Percentiles rank a stretch among this genome's conserved stretches.
Evolutionary conservation across 2,113 vertebrate genomes (phyloP).

Genomic region (Callopanchax toddi): DNA sequence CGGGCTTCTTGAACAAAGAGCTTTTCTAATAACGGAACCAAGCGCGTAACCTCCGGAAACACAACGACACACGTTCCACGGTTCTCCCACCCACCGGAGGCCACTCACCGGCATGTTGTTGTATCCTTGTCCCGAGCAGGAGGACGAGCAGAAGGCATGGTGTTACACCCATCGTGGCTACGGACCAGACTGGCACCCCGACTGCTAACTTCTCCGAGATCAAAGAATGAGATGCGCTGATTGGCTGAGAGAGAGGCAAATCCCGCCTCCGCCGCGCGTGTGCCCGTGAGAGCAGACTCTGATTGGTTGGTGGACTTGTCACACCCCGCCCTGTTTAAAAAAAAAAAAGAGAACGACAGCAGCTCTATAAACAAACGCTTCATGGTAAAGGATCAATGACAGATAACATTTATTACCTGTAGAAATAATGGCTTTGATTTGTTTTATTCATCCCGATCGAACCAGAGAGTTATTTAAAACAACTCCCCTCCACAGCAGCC

Average conservation of each 20-base stretch:
- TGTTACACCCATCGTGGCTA: slow-evolving; percentile 77
- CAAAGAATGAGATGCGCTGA: slow-evolving; percentile 37
- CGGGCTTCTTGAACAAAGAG: slow-evolving; percentile 75
- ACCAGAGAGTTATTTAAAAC: no score
- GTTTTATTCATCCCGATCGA: no score
- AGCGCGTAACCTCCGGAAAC: slow-evolving; percentile 17
- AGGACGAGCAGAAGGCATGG: slow-evolving; percentile 70
- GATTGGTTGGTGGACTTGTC: slow-evolving; percentile 43
- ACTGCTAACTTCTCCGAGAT: slow-evolving; percentile 69
- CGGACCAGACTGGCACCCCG: slow-evolving; percentile 70
- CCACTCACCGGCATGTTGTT: slow-evolving; percentile 69
- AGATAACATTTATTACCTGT: no score
- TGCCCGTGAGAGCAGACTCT: not conserved
- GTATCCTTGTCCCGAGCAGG: slow-evolving; percentile 70
- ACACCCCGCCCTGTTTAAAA: slow-evolving; percentile 39
- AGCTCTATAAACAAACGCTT: slow-evolving; percentile 70
- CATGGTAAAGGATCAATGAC: slow-evolving; percentile 4
- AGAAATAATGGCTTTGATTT: no score
- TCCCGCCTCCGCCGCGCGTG: slow-evolving; percentile 67
- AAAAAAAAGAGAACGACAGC: slow-evolving; percentile 15
- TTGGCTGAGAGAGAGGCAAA: slow-evolving; percentile 56
- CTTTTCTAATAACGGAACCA: slow-evolving; percentile 9
- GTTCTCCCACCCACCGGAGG: no score
- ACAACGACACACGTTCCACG: fast-evolving
- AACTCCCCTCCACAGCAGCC: no score